Evolutionary conservation across 1,140 invertebrate genomes (phyloP), one percentile per base, ranked within the genome.

Genomic region (Stenopsyche tienmushanensis): DNA sequence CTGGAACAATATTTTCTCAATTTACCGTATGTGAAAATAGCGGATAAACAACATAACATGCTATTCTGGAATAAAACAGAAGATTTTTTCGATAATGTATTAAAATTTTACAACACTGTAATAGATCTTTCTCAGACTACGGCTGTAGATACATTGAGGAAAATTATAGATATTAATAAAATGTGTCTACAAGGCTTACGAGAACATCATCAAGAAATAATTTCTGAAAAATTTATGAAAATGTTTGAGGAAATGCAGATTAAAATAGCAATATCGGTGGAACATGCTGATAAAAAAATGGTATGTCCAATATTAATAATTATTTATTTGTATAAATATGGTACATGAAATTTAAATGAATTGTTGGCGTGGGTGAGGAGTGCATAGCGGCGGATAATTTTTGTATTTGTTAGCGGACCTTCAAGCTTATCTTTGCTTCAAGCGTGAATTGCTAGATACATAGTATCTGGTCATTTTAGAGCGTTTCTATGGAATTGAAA

Each of bases 51-150:
- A 21, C 3, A 1, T 2, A 57, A 57, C 18, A 57, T 7, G n/a
- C 18, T 57, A 20, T 57, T 42, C 20, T 57, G 54, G 54, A 21
- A 57, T 44, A 17, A 57, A 10, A 23, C 13, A 1, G 54, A 42
- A 5, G 54, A 57, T 23, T 57, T 57, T 42, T 57, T 15, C 17
- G 15, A 18, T 3, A 57, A 42, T 44, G 8, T 39, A 15, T 44
- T 57, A 10, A 42, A 1, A 21, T 41, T 57, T 21, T 57, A 42
- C 23, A 24, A 57, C 21, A 15, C 13, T 21, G 41, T 57, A 0
- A 3, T 57, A 21, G 5, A 23, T 1, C 3, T 24, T 13, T 15
- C 25, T 9, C 34, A 23, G 17, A 24, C 21, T 42, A 1, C 24
- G n/a, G 34, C 34, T 18, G 2, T 42, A 9, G 34, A 57, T n/a